phyloP scores from a whole-genome alignment of 92 coral and sea anemone genomes.

The Montipora capitata region DNA sequence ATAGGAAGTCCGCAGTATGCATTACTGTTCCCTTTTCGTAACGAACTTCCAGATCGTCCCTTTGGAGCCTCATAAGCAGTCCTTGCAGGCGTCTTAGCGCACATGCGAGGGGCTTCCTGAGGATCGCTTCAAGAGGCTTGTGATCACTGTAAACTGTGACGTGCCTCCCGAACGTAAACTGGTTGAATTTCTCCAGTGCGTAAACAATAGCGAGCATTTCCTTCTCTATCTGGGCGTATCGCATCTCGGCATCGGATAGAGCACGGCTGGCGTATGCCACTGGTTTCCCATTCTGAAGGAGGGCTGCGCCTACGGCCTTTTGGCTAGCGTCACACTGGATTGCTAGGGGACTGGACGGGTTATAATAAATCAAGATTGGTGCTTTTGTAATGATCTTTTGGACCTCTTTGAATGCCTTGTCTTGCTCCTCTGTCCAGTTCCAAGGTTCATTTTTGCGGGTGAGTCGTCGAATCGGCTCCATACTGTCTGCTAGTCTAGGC shows the following conservation, averaged over 20 bases:
- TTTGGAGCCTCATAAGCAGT: slow-evolving; percentile 50
- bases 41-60: slow-evolving; percentile 17
- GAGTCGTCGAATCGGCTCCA: slow-evolving; percentile 57
- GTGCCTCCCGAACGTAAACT: slow-evolving; percentile 22
- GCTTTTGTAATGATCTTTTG: too few species aligned
- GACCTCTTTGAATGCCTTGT: neutral
- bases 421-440: neutral
- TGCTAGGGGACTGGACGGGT: too few species aligned
- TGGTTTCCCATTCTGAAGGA: neutral
- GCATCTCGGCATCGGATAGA: neutral
- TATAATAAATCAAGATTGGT: neutral
- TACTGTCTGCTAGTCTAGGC: slow-evolving; percentile 47
- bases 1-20: neutral
- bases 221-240: neutral
- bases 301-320: too few species aligned
- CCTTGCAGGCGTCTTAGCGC: slow-evolving; percentile 38
- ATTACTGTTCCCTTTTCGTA: slow-evolving; percentile 20
- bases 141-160: slow-evolving; percentile 27
- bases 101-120: neutral
- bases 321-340: too few species aligned
- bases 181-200: slow-evolving; percentile 13
- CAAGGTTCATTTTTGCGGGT: slow-evolving; percentile 35
- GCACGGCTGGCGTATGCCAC: neutral
- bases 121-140: slow-evolving; percentile 34
- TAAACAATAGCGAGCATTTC: slow-evolving; percentile 54